These are phyloP conservation scores for Crenuchus spilurus DNA, from an alignment of 2,797 vertebrate genomes.

Conservation along the genomic window DNA sequence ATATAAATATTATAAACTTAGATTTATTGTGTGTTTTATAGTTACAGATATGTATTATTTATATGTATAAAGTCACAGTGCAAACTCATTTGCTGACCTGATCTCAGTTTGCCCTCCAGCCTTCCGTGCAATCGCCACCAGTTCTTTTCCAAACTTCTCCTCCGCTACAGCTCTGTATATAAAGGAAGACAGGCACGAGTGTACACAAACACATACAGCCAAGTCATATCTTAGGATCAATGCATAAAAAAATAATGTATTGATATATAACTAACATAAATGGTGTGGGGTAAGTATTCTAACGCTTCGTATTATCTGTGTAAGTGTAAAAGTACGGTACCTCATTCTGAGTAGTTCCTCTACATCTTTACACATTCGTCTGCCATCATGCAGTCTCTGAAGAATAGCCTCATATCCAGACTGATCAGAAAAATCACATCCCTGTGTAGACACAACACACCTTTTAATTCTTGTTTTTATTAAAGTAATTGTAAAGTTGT, in stretches of 20 bases:
- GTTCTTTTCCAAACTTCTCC: slow-evolving; percentile 92
- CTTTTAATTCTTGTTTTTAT: no score
- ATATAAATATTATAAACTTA: background rate
- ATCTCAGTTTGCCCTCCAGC: slow-evolving; percentile 89
- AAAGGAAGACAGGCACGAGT: background rate
- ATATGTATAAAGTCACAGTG: no score
- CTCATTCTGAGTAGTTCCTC: slow-evolving; percentile 93
- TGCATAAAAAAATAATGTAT: no score
- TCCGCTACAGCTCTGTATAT: slow-evolving; percentile 86
- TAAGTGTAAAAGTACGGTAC: slow-evolving; percentile 68
- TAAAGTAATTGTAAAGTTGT: no score
- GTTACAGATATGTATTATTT: background rate
- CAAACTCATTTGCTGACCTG: slow-evolving; percentile 72
- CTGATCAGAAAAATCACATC: slow-evolving; percentile 84
- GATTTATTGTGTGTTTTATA: no score
- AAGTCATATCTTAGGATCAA: no score
- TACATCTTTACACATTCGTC: slow-evolving; percentile 92
- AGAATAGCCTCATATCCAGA: slow-evolving; percentile 85
- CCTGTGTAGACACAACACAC: slow-evolving; percentile 67
- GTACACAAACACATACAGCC: slow-evolving; percentile 1
- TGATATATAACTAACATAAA: no score
- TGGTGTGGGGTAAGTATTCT: no score
- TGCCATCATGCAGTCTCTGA: slow-evolving; percentile 87
- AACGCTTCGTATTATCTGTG: background rate
- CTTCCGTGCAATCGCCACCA: slow-evolving; percentile 88